These are phyloP conservation scores for Calyptommatus sinebrachiatus DNA, from an alignment of 2,113 vertebrate genomes.

Conservation along the genomic window DNA sequence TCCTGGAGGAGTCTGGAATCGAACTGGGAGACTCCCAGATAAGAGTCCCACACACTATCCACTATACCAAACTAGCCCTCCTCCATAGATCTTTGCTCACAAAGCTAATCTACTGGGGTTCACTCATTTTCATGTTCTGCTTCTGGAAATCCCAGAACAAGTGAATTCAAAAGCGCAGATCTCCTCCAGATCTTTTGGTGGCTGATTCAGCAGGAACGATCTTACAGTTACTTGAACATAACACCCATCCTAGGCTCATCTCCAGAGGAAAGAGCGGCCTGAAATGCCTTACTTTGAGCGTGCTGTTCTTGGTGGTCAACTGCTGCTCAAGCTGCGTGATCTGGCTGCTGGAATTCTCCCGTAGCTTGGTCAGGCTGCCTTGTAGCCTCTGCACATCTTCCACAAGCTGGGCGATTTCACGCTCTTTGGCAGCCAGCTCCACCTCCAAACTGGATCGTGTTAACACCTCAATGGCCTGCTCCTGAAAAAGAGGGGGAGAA, in stretches of 20 bases:
- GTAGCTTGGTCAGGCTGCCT: slow-evolving; percentile 92
- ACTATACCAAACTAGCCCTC: too few relatives aligned
- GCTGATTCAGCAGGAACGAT: background rate
- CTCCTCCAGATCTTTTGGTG: background rate
- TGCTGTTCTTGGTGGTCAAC: slow-evolving; percentile 87
- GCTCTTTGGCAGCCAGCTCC: slow-evolving; percentile 92
- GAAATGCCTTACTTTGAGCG: slow-evolving; percentile 80
- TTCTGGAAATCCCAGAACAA: background rate
- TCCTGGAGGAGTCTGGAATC: too few relatives aligned
- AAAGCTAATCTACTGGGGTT: too few relatives aligned
- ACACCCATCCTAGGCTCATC: background rate
- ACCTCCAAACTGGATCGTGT: slow-evolving; percentile 89
- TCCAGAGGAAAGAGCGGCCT: background rate
- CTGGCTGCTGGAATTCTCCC: slow-evolving; percentile 91
- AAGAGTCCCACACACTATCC: too few relatives aligned
- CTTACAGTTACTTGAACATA: background rate
- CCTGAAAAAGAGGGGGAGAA: slow-evolving; percentile 60
- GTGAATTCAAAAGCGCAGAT: background rate
- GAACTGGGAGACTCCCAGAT: too few relatives aligned
- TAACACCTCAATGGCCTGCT: slow-evolving; percentile 83
- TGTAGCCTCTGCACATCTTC: slow-evolving; percentile 97
- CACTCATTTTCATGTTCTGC: background rate
- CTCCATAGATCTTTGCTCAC: too few relatives aligned
- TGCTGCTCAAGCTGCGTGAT: slow-evolving; percentile 94
- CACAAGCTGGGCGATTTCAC: slow-evolving; percentile 93